A percentile compares a stretch with the other conserved stretches of the same genome.
Evolutionary conservation across 2,888 invertebrate species (phyloP).

Genomic region (Troides aeacus): DNA sequence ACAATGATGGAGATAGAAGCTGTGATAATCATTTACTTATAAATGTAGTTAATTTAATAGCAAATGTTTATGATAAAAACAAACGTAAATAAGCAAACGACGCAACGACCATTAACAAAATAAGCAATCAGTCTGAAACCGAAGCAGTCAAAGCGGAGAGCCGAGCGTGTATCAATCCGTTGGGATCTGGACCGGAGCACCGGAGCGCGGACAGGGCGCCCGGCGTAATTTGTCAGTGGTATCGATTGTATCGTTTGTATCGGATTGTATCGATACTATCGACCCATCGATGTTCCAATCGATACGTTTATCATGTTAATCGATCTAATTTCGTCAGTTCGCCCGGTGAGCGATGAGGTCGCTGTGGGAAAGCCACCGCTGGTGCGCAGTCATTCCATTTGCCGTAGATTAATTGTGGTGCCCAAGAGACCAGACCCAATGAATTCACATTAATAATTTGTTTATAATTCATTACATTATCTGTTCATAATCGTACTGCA

Average conservation of each 20-base stretch:
- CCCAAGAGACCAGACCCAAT: slow-evolving; percentile 8
- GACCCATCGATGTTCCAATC: slow-evolving; percentile 53
- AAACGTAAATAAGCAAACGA: neutral
- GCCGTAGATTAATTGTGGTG: slow-evolving; percentile 44
- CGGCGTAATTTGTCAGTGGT: slow-evolving; percentile 75
- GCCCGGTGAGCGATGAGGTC: slow-evolving; percentile 68
- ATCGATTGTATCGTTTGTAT: slow-evolving; percentile 43
- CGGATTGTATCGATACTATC: slow-evolving; percentile 59
- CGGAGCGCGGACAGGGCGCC: slow-evolving; percentile 58
- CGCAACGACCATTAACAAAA: slow-evolving; percentile 24
- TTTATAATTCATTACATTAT: neutral
- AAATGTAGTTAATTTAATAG: too few relatives aligned
- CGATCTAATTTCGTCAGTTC: slow-evolving; percentile 78
- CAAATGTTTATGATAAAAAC: neutral
- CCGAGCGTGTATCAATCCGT: slow-evolving; percentile 27
- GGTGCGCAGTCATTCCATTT: slow-evolving; percentile 67
- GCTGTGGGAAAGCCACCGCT: slow-evolving; percentile 75
- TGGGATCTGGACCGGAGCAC: slow-evolving; percentile 36
- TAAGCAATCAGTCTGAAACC: slow-evolving; percentile 27
- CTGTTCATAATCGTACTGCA: neutral
- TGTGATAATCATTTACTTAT: neutral
- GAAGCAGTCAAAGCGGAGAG: slow-evolving; percentile 17
- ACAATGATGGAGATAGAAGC: too few relatives aligned
- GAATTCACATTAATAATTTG: slow-evolving; percentile 2
- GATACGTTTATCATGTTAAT: slow-evolving; percentile 77